Conservation (phyloP, 2,888 invertebrate genomes). For the Drosophila stalkeri region DNA sequence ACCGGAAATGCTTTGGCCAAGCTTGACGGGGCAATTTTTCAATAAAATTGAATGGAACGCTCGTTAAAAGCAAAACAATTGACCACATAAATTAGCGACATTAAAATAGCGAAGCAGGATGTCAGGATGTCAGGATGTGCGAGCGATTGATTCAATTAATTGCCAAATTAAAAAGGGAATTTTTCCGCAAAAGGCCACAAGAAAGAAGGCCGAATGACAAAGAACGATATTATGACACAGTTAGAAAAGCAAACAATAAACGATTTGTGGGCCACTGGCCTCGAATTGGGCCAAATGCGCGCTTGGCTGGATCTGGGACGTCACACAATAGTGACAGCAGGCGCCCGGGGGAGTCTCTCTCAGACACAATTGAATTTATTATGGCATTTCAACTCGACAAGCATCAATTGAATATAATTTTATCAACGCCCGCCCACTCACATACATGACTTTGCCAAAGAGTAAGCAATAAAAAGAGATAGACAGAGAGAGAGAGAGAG, state of each 20-base stretch:
- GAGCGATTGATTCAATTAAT: slow-evolving; percentile 78
- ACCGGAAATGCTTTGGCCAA: slow-evolving; percentile 50
- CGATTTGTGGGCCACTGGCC: slow-evolving; percentile 55
- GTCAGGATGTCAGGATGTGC: slow-evolving; percentile 70
- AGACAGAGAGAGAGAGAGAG: background rate
- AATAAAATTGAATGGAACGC: slow-evolving; percentile 55
- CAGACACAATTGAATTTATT: slow-evolving; percentile 79
- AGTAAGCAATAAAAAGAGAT: slow-evolving; percentile 13
- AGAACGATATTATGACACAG: slow-evolving; percentile 71
- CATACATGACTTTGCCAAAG: slow-evolving; percentile 26
- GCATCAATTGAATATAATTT: slow-evolving; percentile 80
- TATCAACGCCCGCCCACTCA: slow-evolving; percentile 48
- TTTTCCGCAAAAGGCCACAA: slow-evolving; percentile 46
- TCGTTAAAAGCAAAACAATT: slow-evolving; percentile 79
- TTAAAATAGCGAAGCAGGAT: slow-evolving; percentile 58
- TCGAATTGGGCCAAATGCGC: slow-evolving; percentile 35
- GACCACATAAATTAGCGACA: slow-evolving; percentile 78
- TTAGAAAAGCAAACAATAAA: slow-evolving; percentile 76
- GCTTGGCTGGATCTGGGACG: slow-evolving; percentile 46
- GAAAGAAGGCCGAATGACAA: slow-evolving; percentile 32
- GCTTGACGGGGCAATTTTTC: slow-evolving; percentile 56
- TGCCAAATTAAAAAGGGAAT: slow-evolving; percentile 72
- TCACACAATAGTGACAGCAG: slow-evolving; percentile 65
- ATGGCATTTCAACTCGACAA: slow-evolving; percentile 78
- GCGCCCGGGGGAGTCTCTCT: slow-evolving; percentile 54